Evolutionary conservation across 2,888 invertebrate genomes (phyloP), one percentile per base, ranked within the genome.

Genomic region (Tanytarsus gracilentus): DNA sequence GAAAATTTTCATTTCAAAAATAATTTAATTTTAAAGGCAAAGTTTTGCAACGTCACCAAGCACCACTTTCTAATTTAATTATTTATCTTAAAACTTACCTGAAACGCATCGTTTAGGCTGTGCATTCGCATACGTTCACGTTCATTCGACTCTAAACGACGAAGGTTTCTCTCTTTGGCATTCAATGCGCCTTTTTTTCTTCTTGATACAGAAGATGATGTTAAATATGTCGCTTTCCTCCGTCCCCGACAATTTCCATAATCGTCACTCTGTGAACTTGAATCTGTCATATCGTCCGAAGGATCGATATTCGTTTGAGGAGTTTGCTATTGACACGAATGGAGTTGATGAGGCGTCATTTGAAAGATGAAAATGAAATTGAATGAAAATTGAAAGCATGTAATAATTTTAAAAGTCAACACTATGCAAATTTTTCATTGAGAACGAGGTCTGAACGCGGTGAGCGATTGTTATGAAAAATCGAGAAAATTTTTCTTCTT

Each of bases 121-220:
- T 93, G 93, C 93, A 93, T 93, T 67, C 93, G 78, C 86, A 90
- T 88, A 62, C 93, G 78, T 74, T 93, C 93, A 58, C 93, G 77
- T 72, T 93, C 92, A 72, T 93, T 93, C 72, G 91, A 91, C 75
- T 93, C 93, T 56, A 93, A 78, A 61, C 93, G 80, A 53, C 93
- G 80, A 62, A 89, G 76, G 73, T 92, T 93, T 64, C 92, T 78
- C 70, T 93, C 93, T 61, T 91, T 79, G 2, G 91, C 89, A 62
- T 87, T 88, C 62, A 88, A 77, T 4, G 85, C 84, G 65, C 85
- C 83, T 69, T 87, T 83, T 65, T 88, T 80, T 66, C 85, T 76
- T n/a, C 85, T 74, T 21, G 50, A 33, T 21, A 44, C 23, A 53
- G 62, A 14, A 69, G 65, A 26, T 67, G 66, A 65, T 68, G 68